A percentile compares a stretch with the other conserved stretches of the same genome.
These are phyloP conservation scores for Spicauda simplicius DNA, from an alignment of 2,888 invertebrate species.

Conservation along the genomic window DNA sequence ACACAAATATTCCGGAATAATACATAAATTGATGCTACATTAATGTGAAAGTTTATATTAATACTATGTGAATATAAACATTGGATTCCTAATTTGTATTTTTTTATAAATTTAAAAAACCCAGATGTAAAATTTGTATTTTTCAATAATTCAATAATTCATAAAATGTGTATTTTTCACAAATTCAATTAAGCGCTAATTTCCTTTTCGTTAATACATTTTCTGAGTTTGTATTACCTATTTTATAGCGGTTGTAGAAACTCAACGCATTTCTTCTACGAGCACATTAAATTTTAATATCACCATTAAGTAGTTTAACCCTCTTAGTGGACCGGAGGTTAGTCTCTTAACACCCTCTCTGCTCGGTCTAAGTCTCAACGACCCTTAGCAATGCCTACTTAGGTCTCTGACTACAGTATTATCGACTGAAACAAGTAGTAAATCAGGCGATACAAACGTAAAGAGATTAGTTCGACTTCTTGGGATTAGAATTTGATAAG, in stretches of 20 bases:
- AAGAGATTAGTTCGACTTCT: neutral
- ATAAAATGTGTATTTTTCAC: too few species aligned
- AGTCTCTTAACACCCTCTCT: conserved; percentile 22
- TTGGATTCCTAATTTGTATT: too few species aligned
- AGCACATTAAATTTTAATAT: conserved; percentile 6
- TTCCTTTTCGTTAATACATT: neutral
- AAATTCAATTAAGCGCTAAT: neutral
- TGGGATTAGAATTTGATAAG: neutral
- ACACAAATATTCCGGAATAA: too few species aligned
- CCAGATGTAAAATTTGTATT: too few species aligned
- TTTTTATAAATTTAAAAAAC: too few species aligned
- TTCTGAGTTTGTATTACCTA: neutral
- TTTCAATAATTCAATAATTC: too few species aligned
- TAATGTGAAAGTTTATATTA: too few species aligned
- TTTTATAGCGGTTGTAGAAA: neutral
- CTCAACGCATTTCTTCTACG: neutral
- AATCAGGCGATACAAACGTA: neutral
- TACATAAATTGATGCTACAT: too few species aligned
- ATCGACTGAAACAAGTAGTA: neutral
- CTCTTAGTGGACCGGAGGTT: conserved; percentile 17
- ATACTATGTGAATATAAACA: too few species aligned
- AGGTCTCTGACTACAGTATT: neutral
- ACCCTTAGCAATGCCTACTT: conserved; percentile 16
- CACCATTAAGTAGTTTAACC: conserved; percentile 16
- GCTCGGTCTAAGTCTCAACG: conserved; percentile 21